Conservation (phyloP, 2,113 vertebrate genomes). For the Gavia stellata region DNA sequence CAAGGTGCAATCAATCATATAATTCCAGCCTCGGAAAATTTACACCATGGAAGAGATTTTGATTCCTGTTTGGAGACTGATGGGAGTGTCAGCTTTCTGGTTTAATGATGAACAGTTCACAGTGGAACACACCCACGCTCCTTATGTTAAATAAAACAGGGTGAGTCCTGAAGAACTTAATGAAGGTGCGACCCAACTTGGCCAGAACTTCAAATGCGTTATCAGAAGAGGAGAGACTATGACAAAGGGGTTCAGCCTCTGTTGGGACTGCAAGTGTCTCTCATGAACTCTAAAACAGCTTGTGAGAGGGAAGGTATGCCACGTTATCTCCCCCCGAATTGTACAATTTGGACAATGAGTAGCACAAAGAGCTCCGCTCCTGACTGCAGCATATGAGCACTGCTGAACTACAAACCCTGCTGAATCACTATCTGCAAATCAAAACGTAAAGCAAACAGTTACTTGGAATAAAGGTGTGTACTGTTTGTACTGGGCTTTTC, state of each 20-base stretch:
- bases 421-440: slow-evolving; percentile 20
- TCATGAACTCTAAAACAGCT: background rate
- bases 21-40: background rate
- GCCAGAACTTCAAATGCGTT: background rate
- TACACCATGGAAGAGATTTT: background rate
- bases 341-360: background rate
- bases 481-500: slow-evolving; percentile 4
- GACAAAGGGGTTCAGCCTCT: background rate
- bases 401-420: background rate
- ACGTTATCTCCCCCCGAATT: background rate
- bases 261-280: background rate
- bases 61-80: background rate
- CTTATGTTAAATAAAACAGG: background rate
- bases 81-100: background rate
- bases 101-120: background rate
- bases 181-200: background rate
- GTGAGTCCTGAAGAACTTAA: background rate
- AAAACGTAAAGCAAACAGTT: slow-evolving; percentile 7
- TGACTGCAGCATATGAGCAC: background rate
- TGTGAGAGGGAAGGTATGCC: background rate
- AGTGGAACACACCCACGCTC: background rate
- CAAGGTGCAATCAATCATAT: background rate
- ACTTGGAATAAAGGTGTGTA: slow-evolving; percentile 13
- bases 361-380: background rate
- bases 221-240: background rate